These are phyloP conservation scores for Eucera pruinosa DNA, from an alignment of 2,888 invertebrate species.

Conservation along the genomic window DNA sequence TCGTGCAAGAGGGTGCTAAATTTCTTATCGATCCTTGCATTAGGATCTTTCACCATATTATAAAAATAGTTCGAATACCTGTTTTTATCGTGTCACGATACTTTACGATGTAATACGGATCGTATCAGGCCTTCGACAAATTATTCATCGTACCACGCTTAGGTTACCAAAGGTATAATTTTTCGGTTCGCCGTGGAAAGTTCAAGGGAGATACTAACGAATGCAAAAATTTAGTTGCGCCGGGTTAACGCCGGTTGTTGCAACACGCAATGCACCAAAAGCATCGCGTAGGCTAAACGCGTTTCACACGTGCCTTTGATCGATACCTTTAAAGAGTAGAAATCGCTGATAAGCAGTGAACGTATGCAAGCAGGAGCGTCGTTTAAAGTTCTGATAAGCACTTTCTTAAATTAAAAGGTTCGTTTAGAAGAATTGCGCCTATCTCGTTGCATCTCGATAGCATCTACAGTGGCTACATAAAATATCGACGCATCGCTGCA, in stretches of 20 bases:
- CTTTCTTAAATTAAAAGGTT: constrained; percentile 8
- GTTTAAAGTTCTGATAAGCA: constrained; percentile 21
- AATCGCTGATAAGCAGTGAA: constrained; percentile 36
- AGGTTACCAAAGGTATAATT: not conserved
- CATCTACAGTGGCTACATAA: no score
- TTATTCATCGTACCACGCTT: not conserved
- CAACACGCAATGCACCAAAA: constrained; percentile 58
- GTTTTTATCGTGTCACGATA: no score
- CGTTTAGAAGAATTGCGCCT: not conserved
- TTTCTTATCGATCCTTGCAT: constrained; percentile 17
- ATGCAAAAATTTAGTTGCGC: constrained; percentile 55
- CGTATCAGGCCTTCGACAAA: not conserved
- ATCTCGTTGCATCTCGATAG: constrained; percentile 1
- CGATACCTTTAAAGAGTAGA: constrained; percentile 53
- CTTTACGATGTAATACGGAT: no score
- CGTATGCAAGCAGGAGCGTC: not conserved
- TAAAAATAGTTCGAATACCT: no score
- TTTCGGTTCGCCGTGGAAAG: constrained; percentile 2
- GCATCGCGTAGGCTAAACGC: constrained; percentile 24
- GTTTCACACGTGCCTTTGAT: constrained; percentile 52
- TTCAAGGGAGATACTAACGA: constrained; percentile 44
- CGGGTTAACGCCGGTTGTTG: constrained; percentile 20
- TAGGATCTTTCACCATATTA: no score
- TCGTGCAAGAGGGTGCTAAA: not conserved
- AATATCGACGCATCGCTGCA: no score